Conservation (phyloP, 2,888 invertebrate species). For the Calameuta idolon region DNA sequence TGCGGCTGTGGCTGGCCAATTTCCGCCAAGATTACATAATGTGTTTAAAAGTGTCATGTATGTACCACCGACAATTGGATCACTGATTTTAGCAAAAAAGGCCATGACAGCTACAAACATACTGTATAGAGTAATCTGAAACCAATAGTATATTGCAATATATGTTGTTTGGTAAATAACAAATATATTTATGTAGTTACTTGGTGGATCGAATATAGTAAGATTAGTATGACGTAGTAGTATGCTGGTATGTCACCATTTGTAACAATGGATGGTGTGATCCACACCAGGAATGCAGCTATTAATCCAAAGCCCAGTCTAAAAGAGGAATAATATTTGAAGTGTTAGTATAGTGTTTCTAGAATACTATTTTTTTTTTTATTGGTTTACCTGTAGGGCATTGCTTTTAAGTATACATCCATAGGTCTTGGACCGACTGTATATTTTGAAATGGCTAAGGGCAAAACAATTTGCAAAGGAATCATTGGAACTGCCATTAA, state of each 20-base stretch:
- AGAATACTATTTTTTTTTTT: conserved; percentile 8
- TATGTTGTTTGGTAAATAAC: background rate
- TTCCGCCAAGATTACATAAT: conserved; percentile 95
- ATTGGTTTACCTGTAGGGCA: conserved; percentile 77
- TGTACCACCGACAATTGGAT: conserved; percentile 96
- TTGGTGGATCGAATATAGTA: conserved; percentile 91
- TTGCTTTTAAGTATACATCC: conserved; percentile 87
- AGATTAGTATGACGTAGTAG: conserved; percentile 82
- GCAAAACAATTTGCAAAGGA: conserved; percentile 93
- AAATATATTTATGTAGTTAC: conserved; percentile 64
- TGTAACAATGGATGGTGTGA: conserved; percentile 82
- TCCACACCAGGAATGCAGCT: conserved; percentile 85
- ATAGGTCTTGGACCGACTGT: conserved; percentile 91
- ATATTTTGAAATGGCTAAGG: conserved; percentile 85
- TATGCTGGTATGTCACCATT: conserved; percentile 76
- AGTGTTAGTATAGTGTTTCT: background rate
- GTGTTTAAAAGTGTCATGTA: conserved; percentile 99
- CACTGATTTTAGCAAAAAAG: conserved; percentile 97
- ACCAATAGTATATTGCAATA: conserved; percentile 30
- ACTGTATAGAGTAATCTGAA: conserved; percentile 89
- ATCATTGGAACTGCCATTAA: conserved; percentile 93
- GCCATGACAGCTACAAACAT: conserved; percentile 99
- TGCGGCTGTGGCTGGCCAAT: conserved; percentile 94
- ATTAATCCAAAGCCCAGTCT: conserved; percentile 87
- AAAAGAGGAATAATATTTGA: conserved; percentile 28